Evolutionary conservation across 1,140 invertebrate genomes (phyloP), one percentile per base, ranked within the genome.

Genomic region (Bombus haemorrhoidalis): DNA sequence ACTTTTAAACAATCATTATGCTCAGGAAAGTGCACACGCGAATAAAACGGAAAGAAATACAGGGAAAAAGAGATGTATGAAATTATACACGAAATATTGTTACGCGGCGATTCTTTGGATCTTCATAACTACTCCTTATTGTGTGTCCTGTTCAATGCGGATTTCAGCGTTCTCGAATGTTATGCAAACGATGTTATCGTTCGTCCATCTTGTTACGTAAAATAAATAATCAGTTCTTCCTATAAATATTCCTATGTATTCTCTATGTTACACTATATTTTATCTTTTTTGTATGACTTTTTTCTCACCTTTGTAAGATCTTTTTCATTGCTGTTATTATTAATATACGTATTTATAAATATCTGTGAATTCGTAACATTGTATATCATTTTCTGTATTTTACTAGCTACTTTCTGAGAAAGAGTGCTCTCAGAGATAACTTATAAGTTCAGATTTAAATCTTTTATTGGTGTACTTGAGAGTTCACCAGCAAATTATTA

Each of bases 131-230:
- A 43, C 28, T 39, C 22, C 10, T 18, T 28, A 83, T 77, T 76
- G 62, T 83, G 12, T 3, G 25, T 32, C 10, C 41, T 12, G 5
- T 53, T 83, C 43, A 77, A 83, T 83, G 22, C 10, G 37, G 9
- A 12, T 18, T 68, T 32, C 41, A 37, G 28, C 43, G 25, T 66
- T 83, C 43, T 83, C 10, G 28, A 47, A 53, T n/a, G 62, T 83
- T 77, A 77, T 34, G 28, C 41, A 83, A 83, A 34, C 0, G 32
- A 37, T 47, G 18, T 47, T 64, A 76, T 28, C 73, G 3, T 34
- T 83, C 5, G 5, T 68, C 15, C 22, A 37, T 12, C 71, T 53
- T n/a, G 15, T 83, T 83, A 77, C 43, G 28, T 68, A 39, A 77
- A 13, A 76, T 34, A 47, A 9, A 47, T 47, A n/a, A 66, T 22